Base-by-base conservation (phyloP, 2,113 vertebrate genomes). In the Petrocephalus microphthalmus region DNA sequence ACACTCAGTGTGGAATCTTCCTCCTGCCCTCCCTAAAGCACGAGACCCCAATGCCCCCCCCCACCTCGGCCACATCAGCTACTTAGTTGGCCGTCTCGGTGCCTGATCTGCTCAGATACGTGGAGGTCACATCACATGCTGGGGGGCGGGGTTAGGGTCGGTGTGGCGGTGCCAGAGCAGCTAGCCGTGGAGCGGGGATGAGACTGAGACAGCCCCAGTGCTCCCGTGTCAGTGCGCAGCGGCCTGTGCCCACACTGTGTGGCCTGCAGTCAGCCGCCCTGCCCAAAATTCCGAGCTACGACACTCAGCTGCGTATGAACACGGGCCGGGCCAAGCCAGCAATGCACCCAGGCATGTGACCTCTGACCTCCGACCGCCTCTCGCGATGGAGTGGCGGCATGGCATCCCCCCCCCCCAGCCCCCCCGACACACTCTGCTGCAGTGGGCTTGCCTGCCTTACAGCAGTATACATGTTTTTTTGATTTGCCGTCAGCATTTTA, bases 91-190 rank as follows among this genome's bases (percentile, higher is more conserved):
- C 37, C 13, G 74, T 19, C 53, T 54, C 53, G 13, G 53, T 54
- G 53, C 17, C 47, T 49, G 47, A 49, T 49, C 47, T 49, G 47
- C 6, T 49, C 47, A 49, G 47, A 49, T 5, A 2, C 47, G 7
- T 3, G 47, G 47, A 49, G 2, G 5, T 49, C 53, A 54, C 53
- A 54, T 54, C 7, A 54, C 17, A 20, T 71, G 22, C 25, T 42
- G 42, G 42, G 42, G n/a, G n/a, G n/a, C n/a, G n/a, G n/a, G 42
- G 42, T 42, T 42, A 74, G 67, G 11, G 67, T 5, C 11, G 17
- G 53, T 54, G 2, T 54, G 53, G 53, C 20, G 5, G 29, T 87
- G 91, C 89, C 89, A 60, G 89, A 86, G 89, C 90, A 85, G 88
- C 88, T 84, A 45, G 29, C 19, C 25, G n/a, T 17, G 19, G 37